phyloP scores from a whole-genome alignment of 2,797 vertebrate species.

The Pseudochromis fuscus region DNA sequence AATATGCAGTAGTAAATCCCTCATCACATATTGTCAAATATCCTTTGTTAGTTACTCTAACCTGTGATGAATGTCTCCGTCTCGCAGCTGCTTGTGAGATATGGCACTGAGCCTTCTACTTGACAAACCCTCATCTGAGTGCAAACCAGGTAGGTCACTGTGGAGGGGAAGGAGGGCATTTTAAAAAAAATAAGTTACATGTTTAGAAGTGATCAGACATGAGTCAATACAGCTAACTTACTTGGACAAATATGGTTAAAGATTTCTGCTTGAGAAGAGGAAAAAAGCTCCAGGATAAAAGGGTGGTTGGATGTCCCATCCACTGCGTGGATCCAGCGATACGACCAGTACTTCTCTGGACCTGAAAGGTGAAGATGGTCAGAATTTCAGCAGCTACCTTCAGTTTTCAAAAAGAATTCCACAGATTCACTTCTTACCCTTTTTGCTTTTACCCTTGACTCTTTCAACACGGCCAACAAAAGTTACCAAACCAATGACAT shows the following conservation, averaged over 20 bases:
- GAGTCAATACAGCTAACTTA: conserved; percentile 49
- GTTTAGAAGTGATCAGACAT: not conserved
- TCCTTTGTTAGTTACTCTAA: conserved; percentile 59
- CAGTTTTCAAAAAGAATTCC: not conserved
- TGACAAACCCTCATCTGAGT: conserved; percentile 93
- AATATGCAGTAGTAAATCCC: too few relatives aligned
- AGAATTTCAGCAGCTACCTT: not conserved
- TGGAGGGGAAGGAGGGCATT: not conserved
- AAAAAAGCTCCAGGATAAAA: conserved; percentile 93
- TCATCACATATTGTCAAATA: not conserved
- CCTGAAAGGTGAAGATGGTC: conserved; percentile 70
- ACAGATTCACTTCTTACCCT: conserved; percentile 62
- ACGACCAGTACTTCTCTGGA: conserved; percentile 91
- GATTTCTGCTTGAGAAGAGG: conserved; percentile 92
- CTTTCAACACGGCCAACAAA: conserved; percentile 93
- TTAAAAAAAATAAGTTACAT: not conserved
- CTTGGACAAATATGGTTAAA: conserved; percentile 90
- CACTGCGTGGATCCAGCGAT: conserved; percentile 91
- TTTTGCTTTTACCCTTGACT: conserved; percentile 86
- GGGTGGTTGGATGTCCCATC: conserved; percentile 90
- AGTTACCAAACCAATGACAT: conserved; percentile 91
- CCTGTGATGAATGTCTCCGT: conserved; percentile 91
- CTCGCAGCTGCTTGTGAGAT: conserved; percentile 93
- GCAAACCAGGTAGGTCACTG: conserved; percentile 91
- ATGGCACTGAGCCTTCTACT: conserved; percentile 82